Conservation (phyloP, 1,140 invertebrate species). For the Drosophila obscura region DNA sequence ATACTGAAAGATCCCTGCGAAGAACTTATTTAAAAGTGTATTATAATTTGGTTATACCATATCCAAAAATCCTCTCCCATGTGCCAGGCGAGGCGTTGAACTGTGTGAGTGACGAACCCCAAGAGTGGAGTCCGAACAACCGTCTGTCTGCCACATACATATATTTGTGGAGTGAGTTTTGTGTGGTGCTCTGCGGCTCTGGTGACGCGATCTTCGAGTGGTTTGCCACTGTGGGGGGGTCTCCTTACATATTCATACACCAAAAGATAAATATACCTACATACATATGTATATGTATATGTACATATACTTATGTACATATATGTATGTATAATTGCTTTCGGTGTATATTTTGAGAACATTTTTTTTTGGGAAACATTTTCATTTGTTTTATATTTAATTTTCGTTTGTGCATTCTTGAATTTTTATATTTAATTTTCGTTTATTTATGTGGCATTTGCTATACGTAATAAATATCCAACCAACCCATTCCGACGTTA, state of each 20-base stretch:
- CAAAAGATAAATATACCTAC: too few species aligned
- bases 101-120: background rate
- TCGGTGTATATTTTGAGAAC: conserved; percentile 17
- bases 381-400: conserved; percentile 36
- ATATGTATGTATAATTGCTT: conserved; percentile 2
- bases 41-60: too few species aligned
- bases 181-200: background rate
- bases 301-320: background rate
- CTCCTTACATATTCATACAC: too few species aligned
- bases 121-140: background rate
- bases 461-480: conserved; percentile 12
- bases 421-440: conserved; percentile 47
- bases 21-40: too few species aligned
- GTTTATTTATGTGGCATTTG: conserved; percentile 24
- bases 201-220: too few species aligned
- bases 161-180: background rate
- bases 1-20: too few species aligned
- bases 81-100: background rate
- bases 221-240: too few species aligned
- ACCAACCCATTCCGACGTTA: conserved; percentile 7
- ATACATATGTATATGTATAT: too few species aligned
- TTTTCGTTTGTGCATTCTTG: conserved; percentile 25
- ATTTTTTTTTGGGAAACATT: conserved; percentile 27
- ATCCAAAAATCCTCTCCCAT: too few species aligned
- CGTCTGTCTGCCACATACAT: background rate